Evolutionary conservation across 2,113 vertebrate species (phyloP), one percentile per base, ranked within the genome.

Genomic region (Menidia beryllina): DNA sequence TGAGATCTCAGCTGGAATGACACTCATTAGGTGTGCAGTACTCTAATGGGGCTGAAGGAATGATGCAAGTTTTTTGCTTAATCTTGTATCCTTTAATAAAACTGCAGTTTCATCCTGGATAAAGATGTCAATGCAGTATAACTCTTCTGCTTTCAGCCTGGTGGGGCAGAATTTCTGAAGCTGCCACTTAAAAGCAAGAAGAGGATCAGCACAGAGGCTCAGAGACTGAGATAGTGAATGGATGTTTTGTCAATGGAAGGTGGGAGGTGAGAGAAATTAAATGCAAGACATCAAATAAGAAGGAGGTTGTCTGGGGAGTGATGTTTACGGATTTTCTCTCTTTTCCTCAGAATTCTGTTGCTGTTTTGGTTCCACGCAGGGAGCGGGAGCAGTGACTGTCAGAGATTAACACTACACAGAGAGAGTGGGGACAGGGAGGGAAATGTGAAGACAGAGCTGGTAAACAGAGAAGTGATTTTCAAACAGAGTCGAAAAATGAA

Each of bases 401-500:
- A 87, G 77, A 86, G 81, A 90, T 89, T 88, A 88, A 78, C 64
- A 80, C 83, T 65, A 72, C 82, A 81, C 69, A 88, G 51, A 49
- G 54, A 58, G 63, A 36, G 57, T 25, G 5, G 45, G 38, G 50
- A 36, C 7, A 60, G 55, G 21, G 48, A 72, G 41, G 41, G 41
- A 8, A 19, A 7, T 1, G 41, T 15, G 41, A n/a, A 36, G 20
- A 36, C 8, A 15, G 52, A 49, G 25, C 25, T 27, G 26, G 30
- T 26, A 82, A 86, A 86, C 56, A 81, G 39, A 81, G 70, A 82
- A 67, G 50, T 24, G 58, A 24, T 69, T 73, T 75, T 49, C 48
- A 30, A 69, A 80, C 58, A 57, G 21, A 50, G 48, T 55, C 20
- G 53, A 41, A 67, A 77, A 77, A 50, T 30, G 5, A 60, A 0